Percentiles rank a stretch among this genome's conserved stretches.
These are phyloP conservation scores for Eilema griseolum DNA, from an alignment of 2,888 invertebrate genomes.

Conservation along the genomic window DNA sequence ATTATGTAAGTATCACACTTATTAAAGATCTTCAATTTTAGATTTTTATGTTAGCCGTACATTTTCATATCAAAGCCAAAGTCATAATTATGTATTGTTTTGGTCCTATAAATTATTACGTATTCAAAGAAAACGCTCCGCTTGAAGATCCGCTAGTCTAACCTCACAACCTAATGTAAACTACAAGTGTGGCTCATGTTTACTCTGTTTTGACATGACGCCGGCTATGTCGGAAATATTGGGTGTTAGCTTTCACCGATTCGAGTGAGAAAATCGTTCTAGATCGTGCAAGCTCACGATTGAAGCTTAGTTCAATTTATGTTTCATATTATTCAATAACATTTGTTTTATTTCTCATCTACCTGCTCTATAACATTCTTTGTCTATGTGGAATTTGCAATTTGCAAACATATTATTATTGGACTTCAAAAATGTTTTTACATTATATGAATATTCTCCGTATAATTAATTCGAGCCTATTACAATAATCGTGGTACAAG, in stretches of 20 bases:
- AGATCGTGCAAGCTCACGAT: constrained; percentile 8
- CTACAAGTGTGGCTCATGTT: constrained; percentile 44
- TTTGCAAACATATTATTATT: not conserved
- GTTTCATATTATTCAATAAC: not conserved
- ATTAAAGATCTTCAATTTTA: no score
- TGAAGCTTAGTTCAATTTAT: constrained; percentile 1
- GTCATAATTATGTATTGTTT: no score
- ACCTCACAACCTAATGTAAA: constrained; percentile 34
- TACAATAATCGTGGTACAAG: constrained; percentile 51
- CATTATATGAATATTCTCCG: constrained; percentile 13
- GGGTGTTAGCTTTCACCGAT: constrained; percentile 33
- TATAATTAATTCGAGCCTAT: constrained; percentile 47
- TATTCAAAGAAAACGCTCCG: not conserved
- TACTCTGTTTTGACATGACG: constrained; percentile 50
- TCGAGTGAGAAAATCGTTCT: constrained; percentile 35
- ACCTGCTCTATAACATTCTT: not conserved
- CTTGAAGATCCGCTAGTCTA: constrained; percentile 10
- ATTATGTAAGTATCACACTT: no score
- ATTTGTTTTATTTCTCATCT: not conserved
- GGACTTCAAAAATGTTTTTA: not conserved
- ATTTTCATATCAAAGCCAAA: no score
- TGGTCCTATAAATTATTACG: no score
- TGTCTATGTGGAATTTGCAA: no score
- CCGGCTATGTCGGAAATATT: constrained; percentile 61
- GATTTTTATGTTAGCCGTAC: no score